Evolutionary conservation across 2,888 invertebrate species (phyloP).

Genomic region (Eledona agricola): DNA sequence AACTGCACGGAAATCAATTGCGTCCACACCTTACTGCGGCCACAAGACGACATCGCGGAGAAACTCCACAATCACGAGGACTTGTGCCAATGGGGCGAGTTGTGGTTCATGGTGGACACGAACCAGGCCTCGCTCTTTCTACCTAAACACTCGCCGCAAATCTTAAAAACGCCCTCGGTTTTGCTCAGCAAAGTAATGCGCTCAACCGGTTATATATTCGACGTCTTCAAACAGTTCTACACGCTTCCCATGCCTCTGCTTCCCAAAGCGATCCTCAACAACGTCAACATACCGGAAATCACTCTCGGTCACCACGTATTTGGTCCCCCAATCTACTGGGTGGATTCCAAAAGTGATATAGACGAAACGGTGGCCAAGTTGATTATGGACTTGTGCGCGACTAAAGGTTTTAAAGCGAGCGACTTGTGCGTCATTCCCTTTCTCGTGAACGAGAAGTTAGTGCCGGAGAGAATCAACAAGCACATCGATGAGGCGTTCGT

Average conservation of each 20-base stretch:
- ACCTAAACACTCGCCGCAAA: slow-evolving; percentile 55
- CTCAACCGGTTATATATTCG: slow-evolving; percentile 55
- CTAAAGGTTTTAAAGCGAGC: slow-evolving; percentile 58
- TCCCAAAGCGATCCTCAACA: slow-evolving; percentile 43
- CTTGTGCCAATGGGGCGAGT: slow-evolving; percentile 51
- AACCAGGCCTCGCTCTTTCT: slow-evolving; percentile 58
- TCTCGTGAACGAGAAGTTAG: slow-evolving; percentile 50
- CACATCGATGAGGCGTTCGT: slow-evolving; percentile 55
- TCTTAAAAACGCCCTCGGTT: slow-evolving; percentile 54
- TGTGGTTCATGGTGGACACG: slow-evolving; percentile 60
- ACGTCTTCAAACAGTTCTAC: slow-evolving; percentile 56
- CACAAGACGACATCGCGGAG: slow-evolving; percentile 33
- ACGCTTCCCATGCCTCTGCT: slow-evolving; percentile 51
- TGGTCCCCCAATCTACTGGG: slow-evolving; percentile 58
- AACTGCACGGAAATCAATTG: slow-evolving; percentile 47
- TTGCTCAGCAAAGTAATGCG: slow-evolving; percentile 56
- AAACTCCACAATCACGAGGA: slow-evolving; percentile 40
- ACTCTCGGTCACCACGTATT: slow-evolving; percentile 51
- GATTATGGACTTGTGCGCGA: slow-evolving; percentile 56
- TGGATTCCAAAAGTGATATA: slow-evolving; percentile 43
- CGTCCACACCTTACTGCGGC: slow-evolving; percentile 21
- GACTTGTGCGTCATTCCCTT: slow-evolving; percentile 58
- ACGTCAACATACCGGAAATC: slow-evolving; percentile 48
- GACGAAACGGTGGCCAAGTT: slow-evolving; percentile 49
- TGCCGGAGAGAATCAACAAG: slow-evolving; percentile 52